Evolutionary conservation across 2,113 vertebrate species (phyloP), one percentile per base, ranked within the genome.

Genomic region (Lates calcarifer): DNA sequence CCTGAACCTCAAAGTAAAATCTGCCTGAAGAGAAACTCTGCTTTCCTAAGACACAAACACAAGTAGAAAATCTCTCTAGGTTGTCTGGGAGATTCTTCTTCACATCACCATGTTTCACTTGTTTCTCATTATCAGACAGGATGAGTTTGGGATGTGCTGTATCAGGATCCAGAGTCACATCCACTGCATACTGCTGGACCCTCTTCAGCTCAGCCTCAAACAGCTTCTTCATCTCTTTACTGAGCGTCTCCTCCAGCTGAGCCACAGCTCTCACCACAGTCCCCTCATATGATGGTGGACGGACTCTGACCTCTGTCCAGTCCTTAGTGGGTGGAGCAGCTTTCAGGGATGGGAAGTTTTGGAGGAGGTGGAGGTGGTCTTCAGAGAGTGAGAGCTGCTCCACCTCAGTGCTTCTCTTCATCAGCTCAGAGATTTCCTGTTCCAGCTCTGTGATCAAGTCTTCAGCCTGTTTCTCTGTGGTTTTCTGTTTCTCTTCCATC

Each of bases 1-100:
- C 76, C 24, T 68, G 63, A 69, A 84, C 76, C 39, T 79, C 57
- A 14, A 17, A 84, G 63, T 79, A 74, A 33, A 64, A 79, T 69
- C 63, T 64, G 28, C 75, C 74, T 24, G 69, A 73, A n/a, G 62
- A 73, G 24, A 83, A 57, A 67, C 68, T 45, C 45, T 78, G 75
- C 20, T 69, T 55, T 57, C 47, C 75, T 24, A 83, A 37, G 1
- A 78, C 68, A 62, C 6, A 18, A 1, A 3, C 2, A 61, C 1
- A 43, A 11, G 18, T 3, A 29, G 35, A 47, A 63, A 82, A 76
- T 14, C 80, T 82, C 72, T 64, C 14, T 63, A 39, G 57, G 8
- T 64, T 82, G 28, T 76, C 13, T 11, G 65, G 72, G 10, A 70
- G 57, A 6, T 29, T 29, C 24, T 31, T 69, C 26, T 0, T 31